A percentile compares a stretch with the other conserved stretches of the same genome.
These are phyloP conservation scores for Pachypanchax playfairii DNA, from an alignment of 2,113 vertebrate genomes.

Conservation along the genomic window DNA sequence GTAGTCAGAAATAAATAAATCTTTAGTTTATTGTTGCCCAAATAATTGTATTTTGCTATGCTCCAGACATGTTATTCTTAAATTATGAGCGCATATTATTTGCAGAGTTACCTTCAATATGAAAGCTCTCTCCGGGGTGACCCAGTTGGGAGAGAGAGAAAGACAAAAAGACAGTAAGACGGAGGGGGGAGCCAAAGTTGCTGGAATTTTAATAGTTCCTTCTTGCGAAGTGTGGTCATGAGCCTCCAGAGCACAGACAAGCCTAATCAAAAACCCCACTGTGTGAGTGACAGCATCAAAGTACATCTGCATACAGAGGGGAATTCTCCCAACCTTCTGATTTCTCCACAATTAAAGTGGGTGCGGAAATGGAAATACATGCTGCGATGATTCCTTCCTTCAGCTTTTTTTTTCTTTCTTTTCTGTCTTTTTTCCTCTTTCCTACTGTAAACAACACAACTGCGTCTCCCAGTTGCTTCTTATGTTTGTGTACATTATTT, in stretches of 20 bases:
- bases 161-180: slow-evolving; percentile 40
- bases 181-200: slow-evolving; percentile 45
- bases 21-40: no score
- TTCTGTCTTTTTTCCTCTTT: slow-evolving; percentile 1
- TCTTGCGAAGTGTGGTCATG: slow-evolving; percentile 60
- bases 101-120: slow-evolving; percentile 29
- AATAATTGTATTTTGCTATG: no score
- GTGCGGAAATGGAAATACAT: slow-evolving; percentile 39
- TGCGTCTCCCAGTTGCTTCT: slow-evolving; percentile 38
- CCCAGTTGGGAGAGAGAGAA: slow-evolving; percentile 44
- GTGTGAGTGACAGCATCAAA: slow-evolving; percentile 75
- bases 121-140: slow-evolving; percentile 39
- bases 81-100: slow-evolving; percentile 22
- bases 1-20: no score
- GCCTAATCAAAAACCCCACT: slow-evolving; percentile 67
- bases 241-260: slow-evolving; percentile 50
- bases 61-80: no score
- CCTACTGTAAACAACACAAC: slow-evolving; percentile 56
- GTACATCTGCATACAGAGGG: slow-evolving; percentile 50
- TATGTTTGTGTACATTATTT: slow-evolving; percentile 72
- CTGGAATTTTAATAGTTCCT: slow-evolving; percentile 57
- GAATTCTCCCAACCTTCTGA: slow-evolving; percentile 60
- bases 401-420: background rate
- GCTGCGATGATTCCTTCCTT: slow-evolving; percentile 54
- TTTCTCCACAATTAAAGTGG: slow-evolving; percentile 72